Evolutionary conservation across 35 echinoderm and acorn worm species (phyloP).

Genomic region (Diadema setosum): DNA sequence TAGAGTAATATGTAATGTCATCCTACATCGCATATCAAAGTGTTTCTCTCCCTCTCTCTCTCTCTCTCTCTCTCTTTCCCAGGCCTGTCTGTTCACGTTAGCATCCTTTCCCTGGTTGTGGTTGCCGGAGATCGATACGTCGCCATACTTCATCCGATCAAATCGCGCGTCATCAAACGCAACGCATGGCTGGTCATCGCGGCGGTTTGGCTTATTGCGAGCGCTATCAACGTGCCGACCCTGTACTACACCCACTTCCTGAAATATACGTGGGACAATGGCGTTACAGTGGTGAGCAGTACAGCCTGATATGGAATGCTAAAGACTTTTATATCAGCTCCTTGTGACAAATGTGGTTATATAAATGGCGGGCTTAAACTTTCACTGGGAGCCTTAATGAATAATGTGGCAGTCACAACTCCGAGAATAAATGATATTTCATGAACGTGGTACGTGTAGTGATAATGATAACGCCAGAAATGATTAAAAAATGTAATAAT

Average conservation of each 20-base stretch:
- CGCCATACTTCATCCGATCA: constrained; percentile 85
- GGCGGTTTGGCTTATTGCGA: constrained; percentile 54
- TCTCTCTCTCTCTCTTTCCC: background rate
- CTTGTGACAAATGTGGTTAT: background rate
- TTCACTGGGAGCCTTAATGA: too few species aligned
- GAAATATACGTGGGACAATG: constrained; percentile 36
- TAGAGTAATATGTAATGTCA: too few species aligned
- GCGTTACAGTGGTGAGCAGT: constrained; percentile 12
- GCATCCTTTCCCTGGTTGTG: constrained; percentile 84
- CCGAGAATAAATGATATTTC: too few species aligned
- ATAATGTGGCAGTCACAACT: too few species aligned
- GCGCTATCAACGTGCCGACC: constrained; percentile 61
- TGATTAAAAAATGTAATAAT: too few species aligned
- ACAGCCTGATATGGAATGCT: too few species aligned
- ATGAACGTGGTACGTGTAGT: too few species aligned
- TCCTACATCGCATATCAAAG: too few species aligned
- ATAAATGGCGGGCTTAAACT: too few species aligned
- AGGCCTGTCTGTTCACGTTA: constrained; percentile 90
- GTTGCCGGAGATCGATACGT: constrained; percentile 91
- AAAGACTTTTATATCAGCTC: background rate
- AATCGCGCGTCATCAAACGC: constrained; percentile 82
- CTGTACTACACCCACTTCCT: constrained; percentile 6
- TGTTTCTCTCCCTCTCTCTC: too few species aligned
- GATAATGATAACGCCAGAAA: too few species aligned
- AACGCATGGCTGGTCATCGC: constrained; percentile 70